A percentile compares a stretch with the other conserved stretches of the same genome.
Evolutionary conservation across 2,797 vertebrate species (phyloP).

Genomic region (Microcaecilia unicolor): DNA sequence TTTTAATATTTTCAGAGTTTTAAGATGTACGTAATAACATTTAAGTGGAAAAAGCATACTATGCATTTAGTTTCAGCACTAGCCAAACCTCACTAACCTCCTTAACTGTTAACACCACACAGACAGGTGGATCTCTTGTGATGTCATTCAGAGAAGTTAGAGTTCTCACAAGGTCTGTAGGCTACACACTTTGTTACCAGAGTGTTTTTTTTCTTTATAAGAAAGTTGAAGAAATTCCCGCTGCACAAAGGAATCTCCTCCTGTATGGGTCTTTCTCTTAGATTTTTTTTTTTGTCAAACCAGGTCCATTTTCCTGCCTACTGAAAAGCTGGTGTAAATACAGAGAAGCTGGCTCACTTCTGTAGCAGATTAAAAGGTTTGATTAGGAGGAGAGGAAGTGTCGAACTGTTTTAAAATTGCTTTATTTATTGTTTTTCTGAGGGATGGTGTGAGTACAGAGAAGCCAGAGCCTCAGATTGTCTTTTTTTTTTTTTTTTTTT

Average conservation of each 20-base stretch:
- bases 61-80: conserved; percentile 66
- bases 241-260: conserved; percentile 44
- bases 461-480: conserved; percentile 71
- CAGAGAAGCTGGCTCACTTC: conserved; percentile 75
- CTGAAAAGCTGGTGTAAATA: conserved; percentile 71
- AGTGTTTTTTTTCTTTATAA: conserved; percentile 45
- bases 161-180: conserved; percentile 67
- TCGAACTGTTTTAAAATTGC: conserved; percentile 67
- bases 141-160: conserved; percentile 72
- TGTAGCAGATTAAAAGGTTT: conserved; percentile 39
- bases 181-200: conserved; percentile 60
- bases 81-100: conserved; percentile 54
- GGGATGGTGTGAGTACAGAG: conserved; percentile 82
- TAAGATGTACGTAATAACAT: conserved; percentile 54
- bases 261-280: too few relatives aligned
- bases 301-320: conserved; percentile 39
- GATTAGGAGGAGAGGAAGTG: conserved; percentile 41
- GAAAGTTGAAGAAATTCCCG: conserved; percentile 51
- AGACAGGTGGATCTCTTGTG: conserved; percentile 70
- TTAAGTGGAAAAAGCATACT: conserved; percentile 52
- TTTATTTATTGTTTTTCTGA: conserved; percentile 81
- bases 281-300: conserved; percentile 42
- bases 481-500: conserved; percentile 42
- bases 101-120: conserved; percentile 40
- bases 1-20: conserved; percentile 24